Evolutionary conservation across 2,797 vertebrate genomes (phyloP).

Genomic region (Pogonophryne albipinna): DNA sequence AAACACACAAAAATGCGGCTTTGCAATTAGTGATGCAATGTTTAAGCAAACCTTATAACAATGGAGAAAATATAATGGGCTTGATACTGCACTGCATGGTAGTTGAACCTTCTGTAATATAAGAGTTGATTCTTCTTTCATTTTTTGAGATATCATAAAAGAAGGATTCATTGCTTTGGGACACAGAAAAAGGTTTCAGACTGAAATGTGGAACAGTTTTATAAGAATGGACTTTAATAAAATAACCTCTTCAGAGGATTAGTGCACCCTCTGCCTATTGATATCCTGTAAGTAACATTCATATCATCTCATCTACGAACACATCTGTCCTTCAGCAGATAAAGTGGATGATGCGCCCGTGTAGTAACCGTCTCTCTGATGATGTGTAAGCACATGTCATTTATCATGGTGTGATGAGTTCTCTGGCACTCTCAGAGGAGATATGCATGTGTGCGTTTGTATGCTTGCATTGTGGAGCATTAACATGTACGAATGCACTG

Average conservation of each 20-base stretch:
- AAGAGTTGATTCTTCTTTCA: no score
- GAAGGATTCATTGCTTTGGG: background rate
- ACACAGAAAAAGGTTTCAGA: background rate
- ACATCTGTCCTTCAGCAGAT: slow-evolving; percentile 23
- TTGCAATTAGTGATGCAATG: no score
- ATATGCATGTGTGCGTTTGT: slow-evolving; percentile 7
- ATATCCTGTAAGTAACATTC: background rate
- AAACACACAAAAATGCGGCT: no score
- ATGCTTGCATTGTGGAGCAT: slow-evolving; percentile 3
- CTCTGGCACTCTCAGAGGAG: slow-evolving; percentile 7
- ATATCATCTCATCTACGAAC: slow-evolving; percentile 16
- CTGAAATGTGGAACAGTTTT: background rate
- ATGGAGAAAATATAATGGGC: no score
- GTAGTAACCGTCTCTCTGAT: background rate
- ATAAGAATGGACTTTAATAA: background rate
- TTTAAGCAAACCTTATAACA: no score
- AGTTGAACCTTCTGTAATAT: no score
- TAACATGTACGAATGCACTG: slow-evolving; percentile 50
- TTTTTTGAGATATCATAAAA: background rate
- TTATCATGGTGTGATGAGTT: slow-evolving; percentile 27
- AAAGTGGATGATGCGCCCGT: slow-evolving; percentile 19
- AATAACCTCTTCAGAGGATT: background rate
- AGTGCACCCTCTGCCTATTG: background rate
- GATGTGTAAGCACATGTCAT: slow-evolving; percentile 28
- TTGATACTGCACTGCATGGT: no score